Base-by-base conservation (phyloP, 2,797 vertebrate genomes). In the Petrocephalus schoutedeni region DNA sequence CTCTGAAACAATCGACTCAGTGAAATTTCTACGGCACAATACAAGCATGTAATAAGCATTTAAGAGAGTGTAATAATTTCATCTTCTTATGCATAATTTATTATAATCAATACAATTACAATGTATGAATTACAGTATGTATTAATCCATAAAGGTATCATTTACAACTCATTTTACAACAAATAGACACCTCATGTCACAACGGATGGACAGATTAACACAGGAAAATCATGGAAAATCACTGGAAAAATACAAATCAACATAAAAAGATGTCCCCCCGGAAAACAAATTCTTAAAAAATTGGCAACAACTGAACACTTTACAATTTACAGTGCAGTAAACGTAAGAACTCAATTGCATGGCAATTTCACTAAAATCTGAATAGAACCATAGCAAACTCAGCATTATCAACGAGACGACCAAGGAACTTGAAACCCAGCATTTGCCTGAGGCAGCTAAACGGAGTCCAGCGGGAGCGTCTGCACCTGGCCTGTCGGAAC, bases 401-500 rank as follows among this genome's bases (percentile, higher is more conserved):
- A 74, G 36, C 36, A 3, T 19, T 74, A 74, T 41, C 32, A 23
- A 74, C 71, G 2, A 77, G 41, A 36, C 32, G n/a, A 83, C 41
- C 51, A 54, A 21, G 19, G 41, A 83, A 49, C 41, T 28, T 14
- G 74, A 87, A 87, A 87, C 36, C 56, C 41, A 58, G 23, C 28
- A 45, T 87, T 61, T 59, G 54, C 74, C 9, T 82, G 36, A 41
- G 23, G 32, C 53, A 21, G 54, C 54, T 4, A 23, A 45, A 51
- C 10, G 58, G 28, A n/a, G 51, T 84, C 56, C 32, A 21, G 56
- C n/a, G 36, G 23, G 41, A 77, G 32, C 2, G 6, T 77, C 71
- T 71, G 84, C 88, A 89, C 87, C 89, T 90, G 91, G 90, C 86
- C 49, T 58, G 83, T 87, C 83, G 87, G 85, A 49, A 16, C 8